Conservation (phyloP, 2,797 vertebrate species). For the Forpus xanthops region DNA sequence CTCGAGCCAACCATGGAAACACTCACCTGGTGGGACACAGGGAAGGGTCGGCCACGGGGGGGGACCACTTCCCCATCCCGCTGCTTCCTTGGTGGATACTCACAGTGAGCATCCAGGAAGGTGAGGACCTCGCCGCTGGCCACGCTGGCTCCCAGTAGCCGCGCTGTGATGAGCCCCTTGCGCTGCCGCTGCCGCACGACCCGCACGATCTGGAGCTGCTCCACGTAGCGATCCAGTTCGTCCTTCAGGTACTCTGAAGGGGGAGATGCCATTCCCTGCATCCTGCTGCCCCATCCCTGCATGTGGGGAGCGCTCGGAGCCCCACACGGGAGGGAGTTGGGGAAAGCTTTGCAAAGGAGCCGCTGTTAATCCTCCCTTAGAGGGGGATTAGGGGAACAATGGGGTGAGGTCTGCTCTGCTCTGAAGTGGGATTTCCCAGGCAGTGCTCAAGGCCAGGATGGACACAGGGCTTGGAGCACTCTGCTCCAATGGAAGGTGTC, state of each 20-base stretch:
- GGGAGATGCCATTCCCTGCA: not conserved
- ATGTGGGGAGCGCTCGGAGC: too few species aligned
- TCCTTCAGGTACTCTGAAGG: slow-evolving; percentile 85
- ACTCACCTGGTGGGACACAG: slow-evolving; percentile 85
- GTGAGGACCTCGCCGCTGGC: slow-evolving; percentile 91
- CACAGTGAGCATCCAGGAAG: slow-evolving; percentile 96
- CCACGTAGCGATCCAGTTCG: slow-evolving; percentile 83
- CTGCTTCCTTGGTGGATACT: slow-evolving; percentile 35
- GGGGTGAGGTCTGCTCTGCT: accelerated
- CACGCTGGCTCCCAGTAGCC: slow-evolving; percentile 89
- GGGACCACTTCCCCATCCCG: accelerated
- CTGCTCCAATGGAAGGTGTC: not conserved
- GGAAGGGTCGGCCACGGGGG: not conserved
- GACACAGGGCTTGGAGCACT: not conserved
- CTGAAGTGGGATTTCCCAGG: not conserved
- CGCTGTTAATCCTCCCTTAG: not conserved
- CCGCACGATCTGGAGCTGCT: slow-evolving; percentile 85
- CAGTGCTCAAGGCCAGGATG: not conserved
- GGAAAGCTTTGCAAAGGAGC: not conserved
- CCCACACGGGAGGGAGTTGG: too few species aligned
- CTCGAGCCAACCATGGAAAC: slow-evolving; percentile 95
- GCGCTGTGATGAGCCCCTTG: slow-evolving; percentile 92
- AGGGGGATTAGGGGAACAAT: not conserved
- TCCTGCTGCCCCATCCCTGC: not conserved
- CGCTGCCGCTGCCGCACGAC: slow-evolving; percentile 90